Evolutionary conservation across 2,888 invertebrate genomes (phyloP), one percentile per base, ranked within the genome.

Genomic region (Athripsodes cinereus): DNA sequence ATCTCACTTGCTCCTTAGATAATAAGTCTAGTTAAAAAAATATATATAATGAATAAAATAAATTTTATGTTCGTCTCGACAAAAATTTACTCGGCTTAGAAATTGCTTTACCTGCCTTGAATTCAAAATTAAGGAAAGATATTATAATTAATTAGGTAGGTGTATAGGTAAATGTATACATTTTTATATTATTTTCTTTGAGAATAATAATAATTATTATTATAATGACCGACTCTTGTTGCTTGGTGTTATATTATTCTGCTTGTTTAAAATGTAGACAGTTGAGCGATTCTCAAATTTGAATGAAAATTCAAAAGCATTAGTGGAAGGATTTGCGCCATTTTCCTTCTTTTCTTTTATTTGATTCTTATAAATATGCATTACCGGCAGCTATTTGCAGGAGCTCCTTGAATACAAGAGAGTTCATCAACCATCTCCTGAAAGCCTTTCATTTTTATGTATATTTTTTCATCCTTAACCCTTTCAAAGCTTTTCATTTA

Each of bases 311-410:
- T 50, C 21, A 50, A 50, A 47, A 47, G 47, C 40, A 47, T 47
- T 50, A 16, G 22, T 50, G 22, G 8, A 21, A n/a, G 31, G 22
- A 55, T 55, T 35, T 50, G 22, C 40, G 19, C 10, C 13, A 21
- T 11, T 31, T 31, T 13, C 40, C 16, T 2, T n/a, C 13, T 20
- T 55, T 50, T 50, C 50, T 13, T 50, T 49, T 55, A 50, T 55
- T 55, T 50, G 22, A 44, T 50, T 49, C 50, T 55, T 55, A 50
- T 50, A 22, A 50, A 40, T 50, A 50, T 55, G 50, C 50, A 55
- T 40, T 16, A 49, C 50, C 55, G 22, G 13, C 21, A 40, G 55
- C 34, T 34, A 55, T 50, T 55, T 55, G 21, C 35, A 35, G 20
- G 49, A 40, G 35, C 47, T 31, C 47, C 55, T 50, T 34, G 55